Percentiles rank a stretch among this genome's conserved stretches.
Evolutionary conservation across 2,888 invertebrate genomes (phyloP).

Genomic region (Tricholauxania praeusta): DNA sequence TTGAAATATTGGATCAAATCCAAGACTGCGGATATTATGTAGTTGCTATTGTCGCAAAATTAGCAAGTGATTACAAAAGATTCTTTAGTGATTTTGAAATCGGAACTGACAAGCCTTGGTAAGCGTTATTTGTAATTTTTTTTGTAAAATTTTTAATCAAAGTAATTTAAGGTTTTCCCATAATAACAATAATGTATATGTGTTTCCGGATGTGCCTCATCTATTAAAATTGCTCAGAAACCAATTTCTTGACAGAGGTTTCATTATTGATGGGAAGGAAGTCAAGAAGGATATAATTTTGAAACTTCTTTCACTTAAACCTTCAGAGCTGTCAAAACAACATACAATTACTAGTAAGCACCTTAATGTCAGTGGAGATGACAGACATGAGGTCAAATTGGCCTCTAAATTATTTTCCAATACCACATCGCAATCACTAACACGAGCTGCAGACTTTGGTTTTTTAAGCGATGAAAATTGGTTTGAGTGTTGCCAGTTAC

Average conservation of each 20-base stretch:
- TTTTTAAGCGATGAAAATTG: too few relatives aligned
- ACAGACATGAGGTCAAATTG: slow-evolving; percentile 30
- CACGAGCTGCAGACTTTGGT: not conserved
- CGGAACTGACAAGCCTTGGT: slow-evolving; percentile 30
- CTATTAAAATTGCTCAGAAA: slow-evolving; percentile 41
- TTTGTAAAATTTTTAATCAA: not conserved
- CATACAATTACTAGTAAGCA: slow-evolving; percentile 26
- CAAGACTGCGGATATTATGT: slow-evolving; percentile 28
- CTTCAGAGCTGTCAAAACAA: slow-evolving; percentile 23
- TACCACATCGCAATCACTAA: slow-evolving; percentile 23
- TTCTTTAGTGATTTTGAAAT: slow-evolving; percentile 35
- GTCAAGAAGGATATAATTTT: slow-evolving; percentile 33
- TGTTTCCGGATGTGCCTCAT: slow-evolving; percentile 42
- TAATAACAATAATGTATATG: slow-evolving; percentile 35
- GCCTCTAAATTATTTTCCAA: slow-evolving; percentile 34
- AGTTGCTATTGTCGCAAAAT: slow-evolving; percentile 36
- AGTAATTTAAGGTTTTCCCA: slow-evolving; percentile 31
- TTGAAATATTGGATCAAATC: slow-evolving; percentile 15
- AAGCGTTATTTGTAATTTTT: slow-evolving; percentile 1
- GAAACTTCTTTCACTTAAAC: slow-evolving; percentile 24
- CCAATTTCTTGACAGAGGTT: slow-evolving; percentile 42
- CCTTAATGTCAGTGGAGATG: slow-evolving; percentile 27
- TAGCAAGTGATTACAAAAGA: slow-evolving; percentile 37
- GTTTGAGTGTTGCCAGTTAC: too few relatives aligned
- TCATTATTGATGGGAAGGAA: slow-evolving; percentile 32